phyloP scores from a whole-genome alignment of 2,113 vertebrate species.

The Gymnogyps californianus region DNA sequence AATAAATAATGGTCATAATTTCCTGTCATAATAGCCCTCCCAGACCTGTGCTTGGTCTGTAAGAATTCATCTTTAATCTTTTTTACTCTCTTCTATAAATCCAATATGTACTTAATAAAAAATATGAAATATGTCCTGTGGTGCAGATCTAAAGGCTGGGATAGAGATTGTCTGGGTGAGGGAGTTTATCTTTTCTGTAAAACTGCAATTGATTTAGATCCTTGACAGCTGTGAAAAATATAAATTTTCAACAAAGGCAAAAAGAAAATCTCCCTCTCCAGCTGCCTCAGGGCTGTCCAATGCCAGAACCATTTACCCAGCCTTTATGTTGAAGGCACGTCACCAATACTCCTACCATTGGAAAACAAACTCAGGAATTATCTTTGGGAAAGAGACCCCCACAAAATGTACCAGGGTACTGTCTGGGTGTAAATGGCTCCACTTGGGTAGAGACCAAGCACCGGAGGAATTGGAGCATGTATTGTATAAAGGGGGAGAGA shows the following conservation, averaged over 20 bases:
- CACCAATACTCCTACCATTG: neutral
- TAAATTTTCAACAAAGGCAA: constrained; percentile 44
- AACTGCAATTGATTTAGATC: constrained; percentile 64
- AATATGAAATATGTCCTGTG: constrained; percentile 64
- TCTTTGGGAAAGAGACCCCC: constrained; percentile 7
- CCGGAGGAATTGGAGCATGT: neutral
- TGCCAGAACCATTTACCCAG: constrained; percentile 34
- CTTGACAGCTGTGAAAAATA: constrained; percentile 63
- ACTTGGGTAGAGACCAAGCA: neutral
- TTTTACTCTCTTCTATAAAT: constrained; percentile 63
- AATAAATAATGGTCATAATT: constrained; percentile 55
- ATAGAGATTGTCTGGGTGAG: constrained; percentile 58
- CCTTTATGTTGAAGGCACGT: constrained; percentile 10
- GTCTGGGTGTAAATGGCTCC: neutral
- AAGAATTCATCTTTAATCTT: constrained; percentile 62
- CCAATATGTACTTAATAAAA: constrained; percentile 69
- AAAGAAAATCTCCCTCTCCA: constrained; percentile 43
- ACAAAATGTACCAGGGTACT: neutral
- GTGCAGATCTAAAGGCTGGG: constrained; percentile 64
- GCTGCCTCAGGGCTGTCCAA: constrained; percentile 2
- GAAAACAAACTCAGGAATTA: neutral
- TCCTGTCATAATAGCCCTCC: constrained; percentile 56
- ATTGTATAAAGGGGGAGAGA: neutral
- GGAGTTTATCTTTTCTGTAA: constrained; percentile 57
- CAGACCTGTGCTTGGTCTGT: constrained; percentile 48